phyloP scores from a whole-genome alignment of 2,113 vertebrate species.

The Corythoichthys haematopterus region DNA sequence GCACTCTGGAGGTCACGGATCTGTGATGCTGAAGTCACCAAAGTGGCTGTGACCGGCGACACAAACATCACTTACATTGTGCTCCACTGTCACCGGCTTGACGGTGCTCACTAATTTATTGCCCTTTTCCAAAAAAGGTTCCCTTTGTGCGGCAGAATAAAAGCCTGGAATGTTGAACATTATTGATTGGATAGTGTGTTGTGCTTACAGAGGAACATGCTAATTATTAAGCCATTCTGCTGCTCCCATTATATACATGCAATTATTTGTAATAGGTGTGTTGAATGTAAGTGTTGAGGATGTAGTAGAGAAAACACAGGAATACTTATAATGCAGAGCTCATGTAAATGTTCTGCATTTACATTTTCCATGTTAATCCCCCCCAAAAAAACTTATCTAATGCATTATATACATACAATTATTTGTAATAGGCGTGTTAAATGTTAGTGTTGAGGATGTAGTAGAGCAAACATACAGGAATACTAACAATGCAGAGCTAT shows the following conservation, averaged over 20 bases:
- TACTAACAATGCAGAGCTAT: neutral
- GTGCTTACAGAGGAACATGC: conserved; percentile 40
- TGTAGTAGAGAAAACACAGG: neutral
- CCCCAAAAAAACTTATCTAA: neutral
- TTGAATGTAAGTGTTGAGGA: neutral
- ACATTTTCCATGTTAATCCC: neutral
- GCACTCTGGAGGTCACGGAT: conserved; percentile 37
- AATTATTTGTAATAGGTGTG: neutral
- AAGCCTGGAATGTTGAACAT: conserved; percentile 66
- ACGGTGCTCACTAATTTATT: conserved; percentile 65
- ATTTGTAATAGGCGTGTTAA: neutral
- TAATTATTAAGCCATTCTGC: conserved; percentile 61
- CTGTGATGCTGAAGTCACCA: conserved; percentile 24
- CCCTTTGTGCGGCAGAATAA: conserved; percentile 58
- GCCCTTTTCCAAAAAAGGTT: conserved; percentile 38
- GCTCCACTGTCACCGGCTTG: conserved; percentile 44
- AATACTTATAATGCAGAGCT: neutral
- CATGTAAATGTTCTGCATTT: neutral
- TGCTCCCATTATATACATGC: neutral
- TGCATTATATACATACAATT: no score
- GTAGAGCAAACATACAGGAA: neutral
- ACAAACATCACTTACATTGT: conserved; percentile 51
- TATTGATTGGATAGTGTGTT: conserved; percentile 60
- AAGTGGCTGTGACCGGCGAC: conserved; percentile 12
- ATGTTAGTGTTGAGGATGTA: neutral